Evolutionary conservation across 2,797 vertebrate species (phyloP).

Genomic region (Glossophaga mutica): DNA sequence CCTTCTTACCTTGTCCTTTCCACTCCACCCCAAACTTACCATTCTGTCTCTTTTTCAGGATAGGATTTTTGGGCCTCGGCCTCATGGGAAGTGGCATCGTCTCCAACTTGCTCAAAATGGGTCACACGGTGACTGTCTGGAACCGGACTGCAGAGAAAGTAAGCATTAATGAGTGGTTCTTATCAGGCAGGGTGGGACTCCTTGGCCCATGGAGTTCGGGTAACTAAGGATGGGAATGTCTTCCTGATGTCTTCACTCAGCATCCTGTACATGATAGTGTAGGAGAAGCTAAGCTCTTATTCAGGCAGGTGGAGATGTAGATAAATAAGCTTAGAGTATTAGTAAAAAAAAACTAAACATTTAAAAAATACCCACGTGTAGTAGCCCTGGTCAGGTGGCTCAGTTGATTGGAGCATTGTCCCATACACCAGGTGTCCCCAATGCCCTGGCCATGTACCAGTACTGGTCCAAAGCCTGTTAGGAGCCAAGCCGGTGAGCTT

Average conservation of each 20-base stretch:
- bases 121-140: conserved; percentile 98
- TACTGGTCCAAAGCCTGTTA: no score
- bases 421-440: not conserved
- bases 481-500: no score
- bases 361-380: not conserved
- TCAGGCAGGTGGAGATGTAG: not conserved
- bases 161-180: conserved; percentile 18
- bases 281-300: not conserved
- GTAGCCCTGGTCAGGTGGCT: not conserved
- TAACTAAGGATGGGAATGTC: not conserved
- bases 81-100: conserved; percentile 99
- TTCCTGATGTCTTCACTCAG: not conserved
- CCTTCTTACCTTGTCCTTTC: not conserved
- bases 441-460: no score
- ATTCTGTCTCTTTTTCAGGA: conserved; percentile 82
- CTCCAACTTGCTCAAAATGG: conserved; percentile 98
- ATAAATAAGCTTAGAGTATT: not conserved
- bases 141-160: conserved; percentile 99
- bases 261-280: not conserved
- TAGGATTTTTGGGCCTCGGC: conserved; percentile 98
- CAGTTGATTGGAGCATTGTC: not conserved
- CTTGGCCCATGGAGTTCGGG: not conserved
- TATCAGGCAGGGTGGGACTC: not conserved
- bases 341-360: not conserved
- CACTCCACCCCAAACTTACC: not conserved